Evolutionary conservation across 2,888 invertebrate genomes (phyloP).

Genomic region (Drosophila quinaria): DNA sequence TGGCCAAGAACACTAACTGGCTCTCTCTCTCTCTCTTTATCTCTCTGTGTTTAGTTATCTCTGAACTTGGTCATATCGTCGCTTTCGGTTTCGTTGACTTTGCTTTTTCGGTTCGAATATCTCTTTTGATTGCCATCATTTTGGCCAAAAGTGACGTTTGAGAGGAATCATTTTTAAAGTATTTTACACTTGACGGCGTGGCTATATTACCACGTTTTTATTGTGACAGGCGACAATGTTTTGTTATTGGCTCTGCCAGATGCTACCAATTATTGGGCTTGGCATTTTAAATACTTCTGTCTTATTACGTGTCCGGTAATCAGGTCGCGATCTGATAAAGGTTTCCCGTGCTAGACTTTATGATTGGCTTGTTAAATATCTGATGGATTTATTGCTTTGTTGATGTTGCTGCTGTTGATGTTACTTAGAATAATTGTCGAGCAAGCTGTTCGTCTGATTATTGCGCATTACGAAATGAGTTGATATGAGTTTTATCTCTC

Average conservation of each 20-base stretch:
- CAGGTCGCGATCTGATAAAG: slow-evolving; percentile 41
- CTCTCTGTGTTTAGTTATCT: slow-evolving; percentile 19
- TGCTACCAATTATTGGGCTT: slow-evolving; percentile 35
- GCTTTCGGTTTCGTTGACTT: slow-evolving; percentile 40
- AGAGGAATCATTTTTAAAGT: slow-evolving; percentile 59
- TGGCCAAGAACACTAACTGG: slow-evolving; percentile 75
- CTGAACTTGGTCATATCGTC: slow-evolving; percentile 69
- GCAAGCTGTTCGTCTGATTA: slow-evolving; percentile 17
- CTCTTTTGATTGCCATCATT: slow-evolving; percentile 67
- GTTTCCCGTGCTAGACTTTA: slow-evolving; percentile 11
- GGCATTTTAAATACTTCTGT: slow-evolving; percentile 42
- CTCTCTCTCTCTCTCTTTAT: slow-evolving; percentile 1
- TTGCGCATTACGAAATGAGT: slow-evolving; percentile 23
- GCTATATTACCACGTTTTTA: slow-evolving; percentile 52
- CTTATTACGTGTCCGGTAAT: slow-evolving; percentile 42
- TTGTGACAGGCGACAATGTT: slow-evolving; percentile 32
- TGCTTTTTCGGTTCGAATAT: slow-evolving; percentile 38
- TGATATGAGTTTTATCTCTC: slow-evolving; percentile 16
- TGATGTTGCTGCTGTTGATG: slow-evolving; percentile 13
- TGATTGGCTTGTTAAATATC: slow-evolving; percentile 18
- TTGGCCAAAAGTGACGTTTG: slow-evolving; percentile 48
- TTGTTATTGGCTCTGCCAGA: slow-evolving; percentile 42
- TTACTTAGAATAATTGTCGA: slow-evolving; percentile 5
- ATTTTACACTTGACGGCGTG: slow-evolving; percentile 70
- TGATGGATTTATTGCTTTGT: slow-evolving; percentile 7